A percentile compares a stretch with the other conserved stretches of the same genome.
Conservation (phyloP, 2,113 vertebrate species). For the Melanostigma gelatinosum region DNA sequence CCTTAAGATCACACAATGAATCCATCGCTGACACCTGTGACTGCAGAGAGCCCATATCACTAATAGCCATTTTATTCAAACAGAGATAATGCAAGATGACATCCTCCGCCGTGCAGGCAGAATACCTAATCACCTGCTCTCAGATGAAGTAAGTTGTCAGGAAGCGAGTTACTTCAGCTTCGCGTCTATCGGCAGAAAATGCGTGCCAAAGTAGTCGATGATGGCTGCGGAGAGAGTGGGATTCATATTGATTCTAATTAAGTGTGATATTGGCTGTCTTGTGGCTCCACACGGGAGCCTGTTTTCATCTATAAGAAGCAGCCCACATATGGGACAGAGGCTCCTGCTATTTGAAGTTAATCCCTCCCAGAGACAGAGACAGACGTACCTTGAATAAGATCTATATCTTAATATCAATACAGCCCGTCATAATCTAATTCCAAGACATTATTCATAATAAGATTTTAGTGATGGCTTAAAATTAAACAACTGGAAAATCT, state of each 20-base stretch:
- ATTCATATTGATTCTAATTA: slow-evolving; percentile 64
- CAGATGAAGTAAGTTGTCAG: slow-evolving; percentile 48
- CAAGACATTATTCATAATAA: not conserved
- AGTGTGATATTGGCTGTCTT: slow-evolving; percentile 53
- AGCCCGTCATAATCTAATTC: not conserved
- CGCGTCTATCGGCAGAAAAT: slow-evolving; percentile 16
- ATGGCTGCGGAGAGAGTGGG: slow-evolving; percentile 27
- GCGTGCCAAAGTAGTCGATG: slow-evolving; percentile 38
- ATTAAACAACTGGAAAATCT: not conserved
- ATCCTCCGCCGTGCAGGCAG: slow-evolving; percentile 17
- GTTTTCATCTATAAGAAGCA: slow-evolving; percentile 31
- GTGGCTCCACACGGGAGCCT: slow-evolving; percentile 14
- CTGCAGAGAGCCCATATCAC: slow-evolving; percentile 40
- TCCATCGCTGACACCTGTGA: slow-evolving; percentile 59
- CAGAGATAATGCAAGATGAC: slow-evolving; percentile 63
- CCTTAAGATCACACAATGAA: slow-evolving; percentile 51
- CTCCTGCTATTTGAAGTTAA: slow-evolving; percentile 41
- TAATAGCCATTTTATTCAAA: slow-evolving; percentile 61
- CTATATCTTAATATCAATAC: not conserved
- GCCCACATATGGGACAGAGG: slow-evolving; percentile 21
- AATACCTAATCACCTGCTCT: slow-evolving; percentile 55
- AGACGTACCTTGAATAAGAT: slow-evolving; percentile 8
- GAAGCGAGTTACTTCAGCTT: slow-evolving; percentile 28
- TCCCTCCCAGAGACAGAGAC: slow-evolving; percentile 24
- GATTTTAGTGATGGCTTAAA: slow-evolving; percentile 1